Percentiles rank a stretch among this genome's conserved stretches.
Conservation (phyloP, 2,888 invertebrate genomes). For the Cataglyphis livida region DNA sequence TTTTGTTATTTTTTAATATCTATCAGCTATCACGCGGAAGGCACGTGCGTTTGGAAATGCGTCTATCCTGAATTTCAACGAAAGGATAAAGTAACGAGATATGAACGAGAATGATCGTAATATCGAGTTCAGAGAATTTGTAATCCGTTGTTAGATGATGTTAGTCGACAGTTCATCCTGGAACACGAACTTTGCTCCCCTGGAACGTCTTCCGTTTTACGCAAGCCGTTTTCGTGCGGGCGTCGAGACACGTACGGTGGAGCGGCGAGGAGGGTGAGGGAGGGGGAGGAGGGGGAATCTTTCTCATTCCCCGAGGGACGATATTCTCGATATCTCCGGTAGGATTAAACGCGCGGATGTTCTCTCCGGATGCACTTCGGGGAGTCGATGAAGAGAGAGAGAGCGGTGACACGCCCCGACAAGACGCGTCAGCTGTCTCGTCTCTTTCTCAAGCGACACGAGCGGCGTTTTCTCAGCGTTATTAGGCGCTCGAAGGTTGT, state of each 20-base stretch:
- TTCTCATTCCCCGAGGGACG: not conserved
- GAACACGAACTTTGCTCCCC: not conserved
- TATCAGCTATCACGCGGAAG: not conserved
- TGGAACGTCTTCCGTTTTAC: not conserved
- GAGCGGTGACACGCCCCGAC: slow-evolving; percentile 17
- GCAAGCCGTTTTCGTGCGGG: not conserved
- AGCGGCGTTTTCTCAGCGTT: slow-evolving; percentile 8
- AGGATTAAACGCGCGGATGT: slow-evolving; percentile 34
- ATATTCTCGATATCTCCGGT: slow-evolving; percentile 24
- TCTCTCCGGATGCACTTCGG: slow-evolving; percentile 16
- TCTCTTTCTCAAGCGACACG: slow-evolving; percentile 20
- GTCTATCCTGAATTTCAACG: not conserved
- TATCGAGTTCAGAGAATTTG: not conserved
- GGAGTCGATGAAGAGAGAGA: not conserved
- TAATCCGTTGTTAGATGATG: slow-evolving; percentile 13
- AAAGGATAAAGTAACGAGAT: not conserved
- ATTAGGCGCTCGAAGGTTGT: slow-evolving; percentile 36
- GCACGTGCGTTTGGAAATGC: not conserved
- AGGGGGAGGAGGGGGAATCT: not conserved
- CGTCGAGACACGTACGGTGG: not conserved
- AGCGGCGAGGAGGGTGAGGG: not conserved
- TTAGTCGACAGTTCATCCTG: not conserved
- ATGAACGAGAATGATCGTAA: not conserved
- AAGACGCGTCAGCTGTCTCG: slow-evolving; percentile 45
- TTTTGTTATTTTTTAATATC: not conserved